A percentile compares a stretch with the other conserved stretches of the same genome.
Evolutionary conservation across 2,113 vertebrate genomes (phyloP).

Genomic region (Cathartes aura): DNA sequence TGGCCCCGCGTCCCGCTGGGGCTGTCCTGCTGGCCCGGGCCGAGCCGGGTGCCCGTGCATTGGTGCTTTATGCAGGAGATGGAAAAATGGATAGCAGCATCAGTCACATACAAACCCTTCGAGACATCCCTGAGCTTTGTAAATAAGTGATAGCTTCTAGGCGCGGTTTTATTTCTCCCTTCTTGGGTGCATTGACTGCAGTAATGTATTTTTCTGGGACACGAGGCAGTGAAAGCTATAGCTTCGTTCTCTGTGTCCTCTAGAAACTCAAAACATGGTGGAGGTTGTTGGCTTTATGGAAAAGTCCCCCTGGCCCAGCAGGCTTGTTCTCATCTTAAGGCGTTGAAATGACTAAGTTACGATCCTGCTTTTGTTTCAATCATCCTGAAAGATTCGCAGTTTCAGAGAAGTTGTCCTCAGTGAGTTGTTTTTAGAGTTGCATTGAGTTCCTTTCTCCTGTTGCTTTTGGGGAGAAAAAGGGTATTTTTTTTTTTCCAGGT

Average conservation of each 20-base stretch:
- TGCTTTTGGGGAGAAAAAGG: background rate
- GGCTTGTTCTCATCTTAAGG: background rate
- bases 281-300: background rate
- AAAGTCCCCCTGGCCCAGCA: background rate
- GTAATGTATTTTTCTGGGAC: background rate
- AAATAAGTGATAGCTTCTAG: background rate
- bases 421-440: background rate
- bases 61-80: background rate
- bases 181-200: background rate
- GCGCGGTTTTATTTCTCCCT: background rate
- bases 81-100: background rate
- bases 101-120: background rate
- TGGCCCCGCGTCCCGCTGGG: rapidly evolving
- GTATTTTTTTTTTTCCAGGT: background rate
- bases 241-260: rapidly evolving
- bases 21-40: background rate
- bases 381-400: background rate
- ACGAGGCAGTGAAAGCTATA: background rate
- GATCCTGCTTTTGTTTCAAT: background rate
- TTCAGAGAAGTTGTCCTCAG: background rate
- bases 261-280: background rate
- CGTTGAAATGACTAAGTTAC: background rate
- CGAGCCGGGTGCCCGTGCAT: background rate
- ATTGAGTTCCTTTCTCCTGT: background rate
- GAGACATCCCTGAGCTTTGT: background rate